Evolutionary conservation across 2,888 invertebrate genomes (phyloP), one percentile per base, ranked within the genome.

Genomic region (Priocnemis perturbator): DNA sequence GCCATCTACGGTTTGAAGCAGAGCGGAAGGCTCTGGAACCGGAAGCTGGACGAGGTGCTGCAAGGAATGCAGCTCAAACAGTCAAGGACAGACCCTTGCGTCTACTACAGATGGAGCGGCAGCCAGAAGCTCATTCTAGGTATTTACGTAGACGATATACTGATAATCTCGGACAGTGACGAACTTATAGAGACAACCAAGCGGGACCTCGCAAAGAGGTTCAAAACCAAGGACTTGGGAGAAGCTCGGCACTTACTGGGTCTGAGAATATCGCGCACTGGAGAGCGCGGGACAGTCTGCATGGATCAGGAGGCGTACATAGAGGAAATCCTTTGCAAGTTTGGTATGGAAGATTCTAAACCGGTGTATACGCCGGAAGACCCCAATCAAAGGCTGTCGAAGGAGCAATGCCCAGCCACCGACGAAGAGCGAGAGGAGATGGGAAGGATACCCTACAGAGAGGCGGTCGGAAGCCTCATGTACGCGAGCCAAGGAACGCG

Each of bases 1-100:
- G n/a, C n/a, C n/a, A n/a, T 60, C 7, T 60, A 60, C 17, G 60
- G 50, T 11, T 17, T 60, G n/a, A 26, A 50, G 2, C 48, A 60
- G 15, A 50, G 48, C 1, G 50, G 50, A 48, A n/a, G 23, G 14
- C 15, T 14, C 48, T 60, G 60, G 50, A 20, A 44, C 17, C 2
- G 14, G 19, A n/a, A n/a, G 19, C 17, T 60, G 1, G 11, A 60
- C 26, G 9, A 48, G 9, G n/a, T 21, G 11, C 5, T 60, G 17
- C 1, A 14, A 17, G 17, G 30, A 48, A 23, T 48, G 3, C 23
- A 50, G 14, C n/a, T 14, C 11, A 60, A 4, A 3, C 15, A n/a
- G 1, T 60, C 23, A 15, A 2, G 7, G 0, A 30, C 48, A 9
- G 50, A 50, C 15, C 50, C 60, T 4, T 59, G 48, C 21, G 7